Conservation (phyloP, 2,888 invertebrate species). For the Gymnosoma rotundatum region DNA sequence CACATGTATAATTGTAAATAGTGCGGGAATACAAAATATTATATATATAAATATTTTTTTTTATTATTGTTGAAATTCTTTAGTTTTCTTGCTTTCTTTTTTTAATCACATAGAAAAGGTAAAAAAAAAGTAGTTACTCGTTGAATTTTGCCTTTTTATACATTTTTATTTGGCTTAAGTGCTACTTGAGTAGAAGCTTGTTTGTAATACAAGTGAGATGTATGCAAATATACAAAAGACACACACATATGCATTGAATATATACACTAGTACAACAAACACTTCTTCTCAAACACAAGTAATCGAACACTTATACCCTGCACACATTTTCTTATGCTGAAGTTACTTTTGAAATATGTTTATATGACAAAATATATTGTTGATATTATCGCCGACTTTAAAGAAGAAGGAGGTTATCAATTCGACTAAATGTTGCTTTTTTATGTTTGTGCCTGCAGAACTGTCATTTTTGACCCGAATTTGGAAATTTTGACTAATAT, state of each 20-base stretch:
- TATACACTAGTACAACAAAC: neutral
- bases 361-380: no score
- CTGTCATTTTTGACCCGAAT: no score
- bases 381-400: no score
- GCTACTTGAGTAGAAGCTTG: constrained; percentile 56
- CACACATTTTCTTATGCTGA: neutral
- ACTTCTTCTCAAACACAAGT: constrained; percentile 2
- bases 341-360: no score
- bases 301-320: constrained; percentile 27
- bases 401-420: no score
- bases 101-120: constrained; percentile 18
- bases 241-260: neutral
- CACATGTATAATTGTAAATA: constrained; percentile 7
- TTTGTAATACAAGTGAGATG: constrained; percentile 46
- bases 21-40: constrained; percentile 28
- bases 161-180: constrained; percentile 56
- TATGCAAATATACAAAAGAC: constrained; percentile 25
- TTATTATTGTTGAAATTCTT: neutral
- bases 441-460: no score
- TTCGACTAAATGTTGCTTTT: no score
- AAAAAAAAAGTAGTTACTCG: constrained; percentile 43
- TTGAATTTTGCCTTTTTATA: constrained; percentile 39
- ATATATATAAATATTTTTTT: neutral
- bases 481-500: no score
- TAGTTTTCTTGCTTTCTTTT: constrained; percentile 3